Evolutionary conservation across 2,113 vertebrate genomes (phyloP), one percentile per base, ranked within the genome.

Genomic region (Cnemophilus loriae): DNA sequence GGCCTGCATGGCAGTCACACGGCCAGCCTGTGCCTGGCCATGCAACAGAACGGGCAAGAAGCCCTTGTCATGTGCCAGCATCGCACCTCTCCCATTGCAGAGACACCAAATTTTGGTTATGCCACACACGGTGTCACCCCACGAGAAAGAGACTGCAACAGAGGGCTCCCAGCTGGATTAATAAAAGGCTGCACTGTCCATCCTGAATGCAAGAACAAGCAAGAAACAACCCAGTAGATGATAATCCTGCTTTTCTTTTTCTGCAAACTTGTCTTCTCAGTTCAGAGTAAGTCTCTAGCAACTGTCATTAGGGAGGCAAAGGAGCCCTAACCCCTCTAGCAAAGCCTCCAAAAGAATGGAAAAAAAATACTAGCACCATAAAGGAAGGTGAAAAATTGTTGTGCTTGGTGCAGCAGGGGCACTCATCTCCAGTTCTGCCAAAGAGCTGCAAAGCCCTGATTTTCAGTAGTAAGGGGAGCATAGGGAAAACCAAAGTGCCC

Each of bases 81-180:
- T 20, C 0, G 0, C 22, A 35, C 32, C 27, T 18, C 33, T 93
- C 14, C 27, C 35, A 15, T 5, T 15, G 55, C 44, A 37, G 22
- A 71, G 41, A 56, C 68, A 65, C 35, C 4, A 3, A 20, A 30
- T 49, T 86, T 52, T 56, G 64, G 46, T 65, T 53, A 60, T 68
- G 71, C 15, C 55, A 81, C 7, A 12, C 39, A 14, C 0, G 4
- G 20, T 15, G 28, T 35, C 52, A 56, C 27, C 39, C 19, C 41
- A 47, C 0, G 0, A 80, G 67, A 68, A 67, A 68, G 56, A 50
- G 49, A 39, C 35, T 86, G 84, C 26, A 55, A 68, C 13, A 52
- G 39, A 80, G 44, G 13, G 19, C 26, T 83, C 53, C 53, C 1
- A 5, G 67, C 9, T 12, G 1, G 7, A 44, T 42, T 27, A 52